Base-by-base conservation (phyloP, 2,888 invertebrate species). In the Saturnia pavonia region DNA sequence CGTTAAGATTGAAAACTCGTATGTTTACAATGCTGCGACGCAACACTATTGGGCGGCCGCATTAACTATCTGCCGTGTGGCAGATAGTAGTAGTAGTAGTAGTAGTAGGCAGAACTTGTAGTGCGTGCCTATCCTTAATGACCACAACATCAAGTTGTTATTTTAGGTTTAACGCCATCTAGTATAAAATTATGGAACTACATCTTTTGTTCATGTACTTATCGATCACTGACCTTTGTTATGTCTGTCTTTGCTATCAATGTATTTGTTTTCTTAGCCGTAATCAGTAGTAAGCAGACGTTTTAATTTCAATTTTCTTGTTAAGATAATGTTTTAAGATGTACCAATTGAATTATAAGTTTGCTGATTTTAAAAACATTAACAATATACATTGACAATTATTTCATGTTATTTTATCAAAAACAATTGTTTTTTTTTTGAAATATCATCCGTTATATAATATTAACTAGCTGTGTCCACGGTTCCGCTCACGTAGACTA, bases 281-380 rank as follows among this genome's bases (percentile, higher is more conserved):
- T 60, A 60, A 54, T 19, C 48, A 22, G 54, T 22, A 54, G 54
- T 54, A 22, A 48, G 7, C 4, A 4, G 34, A 48, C 12, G 11
- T 54, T 54, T 54, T 60, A 14, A 60, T 60, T 60, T 60, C 57
- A 60, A 60, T 60, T 60, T 60, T 27, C 3, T 27, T 25, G 14
- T 27, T 60, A 60, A 14, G 25, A 60, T 60, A 25, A 60, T 6
- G 54, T 25, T 25, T 51, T 4, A 51, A 51, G 54, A 22, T 54
- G 54, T 2, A 60, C 25, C 25, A 60, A 54, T 34, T 34, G 34
- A 54, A 22, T 22, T 2, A 9, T 1, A 22, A 54, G 54, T 22
- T n/a, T 54, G 11, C n/a, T 22, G n/a, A 22, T 54, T 54, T 54
- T 22, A 22, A 51, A 54, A 22, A 54, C 22, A 54, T 22, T 22